Percentiles rank a stretch among this genome's conserved stretches.
Evolutionary conservation across 2,113 vertebrate species (phyloP).

Genomic region (Hassar affinis): DNA sequence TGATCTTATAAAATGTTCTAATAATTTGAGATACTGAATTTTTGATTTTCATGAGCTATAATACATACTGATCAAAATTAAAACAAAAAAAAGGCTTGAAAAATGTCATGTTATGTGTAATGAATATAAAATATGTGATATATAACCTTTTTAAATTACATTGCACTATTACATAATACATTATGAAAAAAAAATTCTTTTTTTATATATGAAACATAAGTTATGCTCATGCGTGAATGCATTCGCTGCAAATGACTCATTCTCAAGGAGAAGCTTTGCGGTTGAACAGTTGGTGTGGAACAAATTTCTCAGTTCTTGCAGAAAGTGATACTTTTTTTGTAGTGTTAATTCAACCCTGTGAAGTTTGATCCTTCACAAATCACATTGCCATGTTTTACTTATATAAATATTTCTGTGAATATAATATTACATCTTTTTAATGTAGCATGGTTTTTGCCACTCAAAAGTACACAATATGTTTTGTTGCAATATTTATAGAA

Average conservation of each 20-base stretch:
- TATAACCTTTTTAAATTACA: too few species aligned
- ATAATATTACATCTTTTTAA: background rate
- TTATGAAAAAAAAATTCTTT: too few species aligned
- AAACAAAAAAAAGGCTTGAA: too few species aligned
- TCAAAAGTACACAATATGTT: background rate
- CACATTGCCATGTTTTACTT: background rate
- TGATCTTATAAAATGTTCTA: too few species aligned
- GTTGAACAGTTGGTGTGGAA: background rate
- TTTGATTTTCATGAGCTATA: too few species aligned
- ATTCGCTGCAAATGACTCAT: constrained; percentile 32
- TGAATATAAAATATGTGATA: too few species aligned
- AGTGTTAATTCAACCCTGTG: background rate
- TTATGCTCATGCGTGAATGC: background rate
- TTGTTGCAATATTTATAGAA: background rate
- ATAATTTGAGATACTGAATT: too few species aligned
- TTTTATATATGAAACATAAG: background rate
- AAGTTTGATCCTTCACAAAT: background rate
- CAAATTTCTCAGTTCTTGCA: background rate
- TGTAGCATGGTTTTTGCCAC: background rate
- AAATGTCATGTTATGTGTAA: too few species aligned
- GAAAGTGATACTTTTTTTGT: background rate
- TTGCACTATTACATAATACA: too few species aligned
- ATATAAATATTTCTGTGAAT: background rate
- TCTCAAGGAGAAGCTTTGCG: background rate
- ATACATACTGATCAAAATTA: too few species aligned